A percentile compares a stretch with the other conserved stretches of the same genome.
phyloP scores from a whole-genome alignment of 1,140 invertebrate genomes.

The Paraescarpia echinospica region DNA sequence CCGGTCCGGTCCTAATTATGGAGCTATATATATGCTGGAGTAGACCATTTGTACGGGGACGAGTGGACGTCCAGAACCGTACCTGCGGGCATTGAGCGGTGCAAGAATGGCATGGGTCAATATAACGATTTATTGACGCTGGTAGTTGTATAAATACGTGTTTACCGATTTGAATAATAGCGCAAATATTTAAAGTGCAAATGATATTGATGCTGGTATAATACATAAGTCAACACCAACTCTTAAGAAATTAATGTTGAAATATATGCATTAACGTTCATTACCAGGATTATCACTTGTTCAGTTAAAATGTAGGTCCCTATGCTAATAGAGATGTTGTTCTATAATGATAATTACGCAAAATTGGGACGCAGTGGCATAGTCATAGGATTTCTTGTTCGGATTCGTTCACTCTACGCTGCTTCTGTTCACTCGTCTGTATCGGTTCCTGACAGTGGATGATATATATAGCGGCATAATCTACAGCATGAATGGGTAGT shows the following conservation, averaged over 20 bases:
- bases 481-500: too few relatives aligned
- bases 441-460: too few relatives aligned
- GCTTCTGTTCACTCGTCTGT: too few relatives aligned
- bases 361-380: too few relatives aligned
- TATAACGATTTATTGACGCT: not conserved
- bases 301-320: not conserved
- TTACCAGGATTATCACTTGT: not conserved
- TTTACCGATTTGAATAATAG: not conserved
- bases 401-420: too few relatives aligned
- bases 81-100: not conserved
- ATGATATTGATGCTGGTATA: not conserved
- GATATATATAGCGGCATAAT: too few relatives aligned
- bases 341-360: too few relatives aligned
- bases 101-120: not conserved
- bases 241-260: not conserved
- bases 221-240: not conserved
- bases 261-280: not conserved
- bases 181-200: not conserved
- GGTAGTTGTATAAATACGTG: not conserved
- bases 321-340: too few relatives aligned
- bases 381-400: too few relatives aligned
- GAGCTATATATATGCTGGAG: not conserved
- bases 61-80: not conserved
- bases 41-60: not conserved
- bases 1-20: not conserved